A percentile compares a stretch with the other conserved stretches of the same genome.
Conservation (phyloP, 2,113 vertebrate genomes). For the Saccopteryx bilineata region DNA sequence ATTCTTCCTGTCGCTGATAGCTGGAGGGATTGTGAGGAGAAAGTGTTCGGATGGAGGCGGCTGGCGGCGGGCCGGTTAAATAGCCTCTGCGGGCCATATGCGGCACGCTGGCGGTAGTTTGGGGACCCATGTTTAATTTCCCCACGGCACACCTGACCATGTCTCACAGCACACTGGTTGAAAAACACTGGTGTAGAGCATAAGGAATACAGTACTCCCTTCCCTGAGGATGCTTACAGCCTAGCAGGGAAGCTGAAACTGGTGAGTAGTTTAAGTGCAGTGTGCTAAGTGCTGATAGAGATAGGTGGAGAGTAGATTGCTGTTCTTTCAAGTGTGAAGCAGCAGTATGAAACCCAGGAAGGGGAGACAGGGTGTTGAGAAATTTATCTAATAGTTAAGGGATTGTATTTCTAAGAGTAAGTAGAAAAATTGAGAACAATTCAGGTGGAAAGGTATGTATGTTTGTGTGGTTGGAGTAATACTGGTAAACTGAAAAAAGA, state of each 20-base stretch:
- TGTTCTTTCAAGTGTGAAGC: background rate
- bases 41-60: too few species aligned
- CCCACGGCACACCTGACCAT: too few species aligned
- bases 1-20: too few species aligned
- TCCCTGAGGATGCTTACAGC: background rate
- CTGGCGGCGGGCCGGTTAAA: too few species aligned
- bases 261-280: background rate
- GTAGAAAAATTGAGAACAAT: background rate
- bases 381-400: background rate
- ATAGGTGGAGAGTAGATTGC: background rate
- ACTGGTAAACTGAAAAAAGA: background rate
- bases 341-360: background rate
- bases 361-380: background rate
- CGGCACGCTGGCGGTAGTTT: too few species aligned
- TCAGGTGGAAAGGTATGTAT: background rate
- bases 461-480: background rate
- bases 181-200: background rate
- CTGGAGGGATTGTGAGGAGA: too few species aligned
- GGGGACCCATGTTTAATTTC: too few species aligned
- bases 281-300: background rate
- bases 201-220: background rate
- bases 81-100: too few species aligned
- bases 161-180: too few species aligned
- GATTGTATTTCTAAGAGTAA: conserved; percentile 3
- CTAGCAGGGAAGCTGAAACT: background rate